Conservation (phyloP, 1,140 invertebrate species). For the Drosophila persimilis region DNA sequence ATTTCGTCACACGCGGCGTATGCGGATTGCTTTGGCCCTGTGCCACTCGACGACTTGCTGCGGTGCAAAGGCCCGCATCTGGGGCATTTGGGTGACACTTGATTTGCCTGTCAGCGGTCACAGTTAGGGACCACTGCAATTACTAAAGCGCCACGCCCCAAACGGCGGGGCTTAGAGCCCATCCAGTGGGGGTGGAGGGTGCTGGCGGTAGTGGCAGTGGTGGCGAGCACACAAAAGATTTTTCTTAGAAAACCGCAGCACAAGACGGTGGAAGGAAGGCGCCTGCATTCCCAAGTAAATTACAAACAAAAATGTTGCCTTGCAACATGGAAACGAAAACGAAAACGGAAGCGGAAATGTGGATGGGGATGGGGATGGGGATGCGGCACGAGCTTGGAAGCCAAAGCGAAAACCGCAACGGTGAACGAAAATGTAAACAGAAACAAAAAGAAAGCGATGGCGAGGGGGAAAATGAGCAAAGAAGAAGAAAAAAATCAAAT, state of each 20-base stretch:
- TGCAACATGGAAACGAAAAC: conserved; percentile 31
- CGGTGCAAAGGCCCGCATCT: conserved; percentile 36
- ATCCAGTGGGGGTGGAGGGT: conserved; percentile 37
- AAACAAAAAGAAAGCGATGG: conserved; percentile 22
- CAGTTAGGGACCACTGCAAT: conserved; percentile 18
- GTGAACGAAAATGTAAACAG: conserved; percentile 71
- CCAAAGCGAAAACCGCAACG: conserved; percentile 73
- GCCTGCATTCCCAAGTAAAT: conserved; percentile 75
- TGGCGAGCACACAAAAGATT: conserved; percentile 52
- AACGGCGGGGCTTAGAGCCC: conserved; percentile 50
- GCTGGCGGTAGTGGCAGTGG: conserved; percentile 18
- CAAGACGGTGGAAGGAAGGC: conserved; percentile 20
- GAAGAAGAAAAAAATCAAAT: conserved; percentile 33
- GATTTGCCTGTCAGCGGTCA: conserved; percentile 64
- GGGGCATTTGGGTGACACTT: conserved; percentile 55
- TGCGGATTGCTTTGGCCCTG: conserved; percentile 37
- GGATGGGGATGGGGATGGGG: no score
- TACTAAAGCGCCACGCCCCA: conserved; percentile 1
- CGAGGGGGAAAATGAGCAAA: conserved; percentile 1
- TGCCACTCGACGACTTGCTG: not conserved
- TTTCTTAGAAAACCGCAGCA: conserved; percentile 70
- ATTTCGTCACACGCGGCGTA: conserved; percentile 24
- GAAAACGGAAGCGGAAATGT: conserved; percentile 8
- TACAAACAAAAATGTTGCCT: conserved; percentile 78
- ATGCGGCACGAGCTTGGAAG: conserved; percentile 35